Evolutionary conservation across 2,888 invertebrate species (phyloP), one percentile per base, ranked within the genome.

Genomic region (Cataglyphis altisquamis): DNA sequence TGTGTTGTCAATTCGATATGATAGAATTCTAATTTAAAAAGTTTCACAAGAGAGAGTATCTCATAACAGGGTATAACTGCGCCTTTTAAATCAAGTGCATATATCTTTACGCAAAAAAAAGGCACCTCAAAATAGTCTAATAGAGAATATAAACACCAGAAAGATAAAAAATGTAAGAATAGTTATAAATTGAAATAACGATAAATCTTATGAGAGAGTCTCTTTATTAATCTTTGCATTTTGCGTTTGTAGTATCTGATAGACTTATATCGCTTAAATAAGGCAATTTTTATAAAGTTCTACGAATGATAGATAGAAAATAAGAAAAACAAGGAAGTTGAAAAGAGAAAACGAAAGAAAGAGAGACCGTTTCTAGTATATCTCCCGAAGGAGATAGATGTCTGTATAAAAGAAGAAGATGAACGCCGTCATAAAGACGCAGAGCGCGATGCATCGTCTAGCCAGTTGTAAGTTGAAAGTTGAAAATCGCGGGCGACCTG

Each of bases 401-500:
- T 25, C 52, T 52, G 39, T 15, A 52, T 39, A 41, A 39, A 39
- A 55, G 75, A 18, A 41, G 77, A 66, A n/a, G 55, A 64, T 18
- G 41, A 41, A 32, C 45, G n/a, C 32, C 18, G 36, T 18, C 29
- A 41, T 67, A 57, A 67, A 57, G 39, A 15, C 60, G 6, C 0
- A 36, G 36, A 25, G 3, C 6, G 4, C 39, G 15, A 52, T 1
- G 9, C 8, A 32, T 6, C 15, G 45, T 8, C 36, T 18, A 12
- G 10, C 25, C 32, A 68, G 67, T 78, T 21, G 68, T 29, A 25
- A 25, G 25, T 25, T 25, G 25, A 25, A 21, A 60, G 86, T 89
- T 82, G 74, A 88, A 88, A 85, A 86, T 87, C 83, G 73, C 89
- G 89, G 88, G 60, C 82, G 85, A 89, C 92, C 82, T 91, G 94